Conservation (phyloP, 2,888 invertebrate genomes). For the Cinara cedri region DNA sequence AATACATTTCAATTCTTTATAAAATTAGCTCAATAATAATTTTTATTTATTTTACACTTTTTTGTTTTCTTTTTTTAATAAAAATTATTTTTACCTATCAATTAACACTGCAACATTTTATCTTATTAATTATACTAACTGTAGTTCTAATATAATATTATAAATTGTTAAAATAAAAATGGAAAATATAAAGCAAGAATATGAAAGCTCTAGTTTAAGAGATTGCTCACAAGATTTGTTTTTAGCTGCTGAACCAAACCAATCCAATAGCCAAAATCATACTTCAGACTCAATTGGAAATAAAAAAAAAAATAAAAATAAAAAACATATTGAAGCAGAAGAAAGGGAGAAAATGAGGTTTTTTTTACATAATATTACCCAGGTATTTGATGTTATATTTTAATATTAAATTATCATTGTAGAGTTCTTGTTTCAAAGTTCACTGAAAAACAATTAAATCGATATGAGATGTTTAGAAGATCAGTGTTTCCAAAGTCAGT, state of each 20-base stretch:
- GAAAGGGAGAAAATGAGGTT: constrained; percentile 94
- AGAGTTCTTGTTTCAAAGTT: constrained; percentile 98
- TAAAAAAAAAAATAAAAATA: constrained; percentile 69
- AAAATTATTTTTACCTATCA: too few relatives aligned
- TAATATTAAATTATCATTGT: constrained; percentile 61
- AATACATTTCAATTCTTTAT: too few relatives aligned
- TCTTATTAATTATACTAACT: too few relatives aligned
- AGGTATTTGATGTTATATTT: constrained; percentile 19
- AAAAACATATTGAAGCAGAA: constrained; percentile 90
- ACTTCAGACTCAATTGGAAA: constrained; percentile 28
- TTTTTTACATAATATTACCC: neutral
- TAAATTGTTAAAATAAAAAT: neutral
- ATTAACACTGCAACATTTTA: too few relatives aligned
- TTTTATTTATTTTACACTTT: too few relatives aligned
- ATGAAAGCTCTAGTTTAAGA: constrained; percentile 32
- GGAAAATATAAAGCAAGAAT: constrained; percentile 48
- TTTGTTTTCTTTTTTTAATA: too few relatives aligned
- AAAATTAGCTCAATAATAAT: too few relatives aligned
- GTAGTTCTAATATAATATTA: neutral
- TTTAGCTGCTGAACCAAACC: constrained; percentile 51
- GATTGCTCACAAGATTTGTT: constrained; percentile 43
- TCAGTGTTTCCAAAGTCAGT: constrained; percentile 98
- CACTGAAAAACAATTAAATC: constrained; percentile 94
- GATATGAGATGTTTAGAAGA: constrained; percentile 98
- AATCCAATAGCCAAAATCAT: constrained; percentile 22